Evolutionary conservation across 2,797 vertebrate genomes (phyloP), one percentile per base, ranked within the genome.

Genomic region (Sebastes minor): DNA sequence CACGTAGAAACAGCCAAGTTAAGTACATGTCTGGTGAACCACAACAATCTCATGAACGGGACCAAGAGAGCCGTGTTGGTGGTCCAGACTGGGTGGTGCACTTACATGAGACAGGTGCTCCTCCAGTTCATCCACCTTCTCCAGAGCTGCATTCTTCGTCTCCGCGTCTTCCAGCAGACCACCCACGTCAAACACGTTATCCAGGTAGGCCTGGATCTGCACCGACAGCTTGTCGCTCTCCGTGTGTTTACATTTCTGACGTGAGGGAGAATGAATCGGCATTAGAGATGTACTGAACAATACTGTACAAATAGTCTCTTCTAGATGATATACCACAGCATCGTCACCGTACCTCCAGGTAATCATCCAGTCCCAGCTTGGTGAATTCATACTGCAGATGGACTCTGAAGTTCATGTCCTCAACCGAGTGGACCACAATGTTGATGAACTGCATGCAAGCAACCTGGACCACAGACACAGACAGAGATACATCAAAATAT

Each of bases 361-460:
- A 99, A 74, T 98, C 97, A 87, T 99, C 98, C 83, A 99, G 95
- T 13, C 97, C 98, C 89, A 99, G 94, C 80, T 99, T 98, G 84
- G 98, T 99, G 92, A 98, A 99, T 85, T 99, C 98, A 0, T 95
- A 99, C 87, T 99, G 98, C 85, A 99, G 94, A 69, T 99, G 97
- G 64, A 98, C 98, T 14, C 98, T 94, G 94, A 99, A 99, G 92
- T 99, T 99, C 98, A 99, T 99, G 93, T 99, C 97, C 89, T 99
- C 98, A 52, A 99, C 98, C 0, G 98, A 99, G 93, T 99, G 98
- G 65, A 99, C 98, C 89, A 99, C 96, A 1, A 99, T 99, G 92
- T 99, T 99, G 95, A 99, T 98, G 94, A 99, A 99, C 94, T 99
- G 98, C 98, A 99, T 99, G 88, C 98, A 99, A 67, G 98, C 98